Evolutionary conservation across 2,888 invertebrate genomes (phyloP), one percentile per base, ranked within the genome.

Genomic region (Octonoba sinensis): DNA sequence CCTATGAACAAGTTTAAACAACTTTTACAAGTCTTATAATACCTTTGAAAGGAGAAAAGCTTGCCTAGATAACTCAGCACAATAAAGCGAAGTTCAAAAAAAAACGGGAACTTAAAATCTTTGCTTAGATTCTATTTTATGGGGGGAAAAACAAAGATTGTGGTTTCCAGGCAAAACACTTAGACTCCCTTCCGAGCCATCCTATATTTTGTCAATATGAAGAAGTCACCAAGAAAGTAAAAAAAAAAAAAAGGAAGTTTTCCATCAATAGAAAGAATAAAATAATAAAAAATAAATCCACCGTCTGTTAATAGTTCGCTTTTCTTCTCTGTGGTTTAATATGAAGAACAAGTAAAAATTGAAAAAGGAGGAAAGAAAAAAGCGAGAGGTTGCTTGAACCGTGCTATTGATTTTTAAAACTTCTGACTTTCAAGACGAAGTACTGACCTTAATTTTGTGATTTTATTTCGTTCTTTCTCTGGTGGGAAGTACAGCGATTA

Each of bases 371-470:
- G 8, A 56, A 16, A 56, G 18, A 56, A 56, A 18, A 20, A 22
- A 56, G 22, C 12, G 56, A 56, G 22, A 56, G 18, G 12, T 56
- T n/a, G 18, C 56, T 20, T 12, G 22, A 56, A 22, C 36, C 36
- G 1, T 8, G 36, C 36, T 36, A 36, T 36, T 36, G 36, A 36
- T 36, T 56, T n/a, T 56, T 56, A 20, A 8, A 18, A 20, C 11
- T 12, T 56, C 57, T 74, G 65, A 74, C 65, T 74, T 36, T 56
- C 47, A 66, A 57, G 47, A 66, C 56, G 57, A n/a, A 4, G 57
- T 27, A 46, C 74, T 66, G 62, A 66, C 56, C 74, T 74, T 66
- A 64, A 64, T 64, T 74, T 73, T 47, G 57, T 18, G 56, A 59
- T 44, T 57, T 49, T 54, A 13, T 70, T 71, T 49, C 24, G 13